These are phyloP conservation scores for Sturnus vulgaris DNA, from an alignment of 2,113 vertebrate genomes.

Conservation along the genomic window DNA sequence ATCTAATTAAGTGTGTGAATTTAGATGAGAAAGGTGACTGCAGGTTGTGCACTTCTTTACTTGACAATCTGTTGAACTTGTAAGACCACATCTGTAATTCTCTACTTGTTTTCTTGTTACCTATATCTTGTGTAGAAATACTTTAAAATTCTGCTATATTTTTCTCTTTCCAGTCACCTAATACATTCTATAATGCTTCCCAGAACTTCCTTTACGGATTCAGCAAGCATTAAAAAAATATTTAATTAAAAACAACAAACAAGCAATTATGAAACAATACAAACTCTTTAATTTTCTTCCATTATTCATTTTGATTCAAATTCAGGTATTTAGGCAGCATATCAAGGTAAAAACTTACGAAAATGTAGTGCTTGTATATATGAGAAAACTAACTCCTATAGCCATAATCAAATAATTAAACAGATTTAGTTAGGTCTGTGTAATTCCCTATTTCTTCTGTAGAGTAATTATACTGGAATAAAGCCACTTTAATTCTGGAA, in stretches of 20 bases:
- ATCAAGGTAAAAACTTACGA: background rate
- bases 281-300: background rate
- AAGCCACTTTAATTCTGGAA: constrained; percentile 21
- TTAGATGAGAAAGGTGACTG: constrained; percentile 27
- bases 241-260: background rate
- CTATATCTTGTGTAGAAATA: background rate
- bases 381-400: background rate
- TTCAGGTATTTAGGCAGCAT: background rate
- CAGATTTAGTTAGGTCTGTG: background rate
- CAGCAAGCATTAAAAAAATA: background rate
- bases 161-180: background rate
- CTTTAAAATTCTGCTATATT: background rate
- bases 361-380: background rate
- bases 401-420: constrained; percentile 9
- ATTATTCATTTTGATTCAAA: background rate
- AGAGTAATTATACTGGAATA: constrained; percentile 23
- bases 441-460: background rate
- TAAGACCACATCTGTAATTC: background rate
- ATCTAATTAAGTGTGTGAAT: background rate
- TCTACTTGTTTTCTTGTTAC: background rate
- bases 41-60: background rate
- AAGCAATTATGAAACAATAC: background rate
- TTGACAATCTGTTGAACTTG: background rate
- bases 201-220: background rate
- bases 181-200: background rate